Base-by-base conservation (phyloP, 92 coral and sea anemone genomes). In the Zoanthus sociatus region DNA sequence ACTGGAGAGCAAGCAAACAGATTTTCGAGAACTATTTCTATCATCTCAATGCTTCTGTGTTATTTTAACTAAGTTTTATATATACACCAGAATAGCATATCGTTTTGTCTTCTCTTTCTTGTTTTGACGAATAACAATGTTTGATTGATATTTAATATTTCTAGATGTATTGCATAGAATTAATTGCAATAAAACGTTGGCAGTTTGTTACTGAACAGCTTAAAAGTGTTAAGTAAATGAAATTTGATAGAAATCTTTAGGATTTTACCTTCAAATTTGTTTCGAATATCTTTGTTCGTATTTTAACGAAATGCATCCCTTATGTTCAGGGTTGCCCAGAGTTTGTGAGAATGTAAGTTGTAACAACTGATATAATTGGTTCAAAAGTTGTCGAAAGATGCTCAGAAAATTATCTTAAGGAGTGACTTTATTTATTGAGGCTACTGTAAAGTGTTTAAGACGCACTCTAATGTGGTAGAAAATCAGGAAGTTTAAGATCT, bases 391-490 rank as follows among this genome's bases (percentile, higher is more conserved):
- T 55, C 14, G 77, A 66, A 77, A 61, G 32, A 32, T 13, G 50
- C 20, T 77, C 7, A 54, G 83, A 89, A 87, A 83, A 78, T 89
- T 76, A 86, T 77, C 92, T 84, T 89, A 5, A 61, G 87, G 92
- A 89, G 92, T 30, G 87, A 71, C 89, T 21, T 84, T 89, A 84
- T 89, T 89, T 89, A 89, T 89, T 89, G 46, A 82, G 88, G 85
- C 20, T 46, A 33, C 42, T 37, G 42, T 31, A 50, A 64, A 81
- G 64, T 63, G 76, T 81, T 60, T 18, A 66, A 66, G 46, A 81
- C 9, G 12, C 84, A 64, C 84, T 79, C 73, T 79, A 55, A 77
- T 21, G 60, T 21, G 56, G 30, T 60, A 8, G 45, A 14, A n/a
- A 33, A 50, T 15, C n/a, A 26, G 26, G 26, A 16, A 13, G 85